A percentile compares a stretch with the other conserved stretches of the same genome.
Evolutionary conservation across 2,797 vertebrate species (phyloP).

Genomic region (Anabacerthia variegaticeps): DNA sequence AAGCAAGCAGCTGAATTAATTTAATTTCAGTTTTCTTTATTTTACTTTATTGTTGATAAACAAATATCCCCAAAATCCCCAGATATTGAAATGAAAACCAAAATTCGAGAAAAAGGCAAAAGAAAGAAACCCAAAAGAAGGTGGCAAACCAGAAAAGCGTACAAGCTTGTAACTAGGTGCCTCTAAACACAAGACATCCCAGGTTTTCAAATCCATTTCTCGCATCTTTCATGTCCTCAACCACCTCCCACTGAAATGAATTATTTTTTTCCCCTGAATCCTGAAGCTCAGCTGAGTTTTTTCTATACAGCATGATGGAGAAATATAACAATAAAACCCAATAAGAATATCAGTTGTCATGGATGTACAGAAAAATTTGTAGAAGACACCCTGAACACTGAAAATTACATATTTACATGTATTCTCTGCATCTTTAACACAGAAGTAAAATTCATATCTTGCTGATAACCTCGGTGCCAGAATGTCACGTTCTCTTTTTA

Average conservation of each 20-base stretch:
- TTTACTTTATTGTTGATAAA: background rate
- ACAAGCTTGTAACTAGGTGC: background rate
- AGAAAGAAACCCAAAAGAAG: background rate
- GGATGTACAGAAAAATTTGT: background rate
- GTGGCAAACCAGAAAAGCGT: background rate
- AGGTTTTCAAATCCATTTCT: background rate
- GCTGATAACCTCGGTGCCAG: slow-evolving; percentile 44
- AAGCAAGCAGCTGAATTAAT: background rate
- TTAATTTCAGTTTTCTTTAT: background rate
- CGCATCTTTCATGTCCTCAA: background rate
- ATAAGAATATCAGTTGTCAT: background rate
- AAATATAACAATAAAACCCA: background rate
- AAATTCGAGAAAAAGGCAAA: background rate
- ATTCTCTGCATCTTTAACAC: background rate
- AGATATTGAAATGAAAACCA: background rate
- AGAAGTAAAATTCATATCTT: slow-evolving; percentile 14
- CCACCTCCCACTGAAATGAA: background rate
- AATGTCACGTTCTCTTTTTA: slow-evolving; percentile 41
- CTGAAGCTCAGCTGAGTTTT: background rate
- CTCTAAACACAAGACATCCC: background rate
- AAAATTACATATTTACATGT: slow-evolving; percentile 35
- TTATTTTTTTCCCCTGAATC: background rate
- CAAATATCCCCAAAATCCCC: background rate
- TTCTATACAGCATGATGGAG: background rate
- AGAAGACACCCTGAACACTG: background rate